These are phyloP conservation scores for Pelobates cultripes DNA, from an alignment of 2,797 vertebrate species.

Conservation along the genomic window DNA sequence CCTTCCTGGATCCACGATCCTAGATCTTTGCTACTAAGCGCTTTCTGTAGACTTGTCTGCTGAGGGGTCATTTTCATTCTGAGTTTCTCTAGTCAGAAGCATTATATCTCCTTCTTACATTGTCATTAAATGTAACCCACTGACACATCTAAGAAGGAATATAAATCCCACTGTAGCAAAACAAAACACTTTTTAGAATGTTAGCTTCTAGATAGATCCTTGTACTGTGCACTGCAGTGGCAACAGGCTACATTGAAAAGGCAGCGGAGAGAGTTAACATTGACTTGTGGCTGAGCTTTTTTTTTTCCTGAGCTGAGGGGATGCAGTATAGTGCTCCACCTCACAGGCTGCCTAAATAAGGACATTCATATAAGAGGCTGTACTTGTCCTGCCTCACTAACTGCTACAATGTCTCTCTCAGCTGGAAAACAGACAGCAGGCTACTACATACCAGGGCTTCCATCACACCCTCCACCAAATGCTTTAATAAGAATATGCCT, in stretches of 20 bases:
- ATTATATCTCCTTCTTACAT: neutral
- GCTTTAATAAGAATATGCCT: neutral
- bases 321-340: constrained; percentile 56
- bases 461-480: constrained; percentile 28
- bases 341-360: constrained; percentile 65
- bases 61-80: constrained; percentile 60
- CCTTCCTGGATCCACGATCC: constrained; percentile 52
- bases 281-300: constrained; percentile 17
- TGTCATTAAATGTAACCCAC: neutral
- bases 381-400: constrained; percentile 9
- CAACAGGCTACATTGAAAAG: no score
- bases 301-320: constrained; percentile 33
- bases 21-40: constrained; percentile 43
- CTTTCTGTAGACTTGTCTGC: constrained; percentile 47
- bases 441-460: constrained; percentile 21
- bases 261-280: constrained; percentile 31
- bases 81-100: neutral
- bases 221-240: neutral
- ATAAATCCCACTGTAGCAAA: neutral
- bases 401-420: constrained; percentile 25
- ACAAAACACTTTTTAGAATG: neutral
- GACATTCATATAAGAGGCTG: constrained; percentile 55
- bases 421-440: constrained; percentile 24
- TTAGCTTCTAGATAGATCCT: constrained; percentile 12
- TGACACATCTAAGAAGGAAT: neutral